These are phyloP conservation scores for Sebastes hubbsi DNA, from an alignment of 2,797 vertebrate genomes.

Conservation along the genomic window DNA sequence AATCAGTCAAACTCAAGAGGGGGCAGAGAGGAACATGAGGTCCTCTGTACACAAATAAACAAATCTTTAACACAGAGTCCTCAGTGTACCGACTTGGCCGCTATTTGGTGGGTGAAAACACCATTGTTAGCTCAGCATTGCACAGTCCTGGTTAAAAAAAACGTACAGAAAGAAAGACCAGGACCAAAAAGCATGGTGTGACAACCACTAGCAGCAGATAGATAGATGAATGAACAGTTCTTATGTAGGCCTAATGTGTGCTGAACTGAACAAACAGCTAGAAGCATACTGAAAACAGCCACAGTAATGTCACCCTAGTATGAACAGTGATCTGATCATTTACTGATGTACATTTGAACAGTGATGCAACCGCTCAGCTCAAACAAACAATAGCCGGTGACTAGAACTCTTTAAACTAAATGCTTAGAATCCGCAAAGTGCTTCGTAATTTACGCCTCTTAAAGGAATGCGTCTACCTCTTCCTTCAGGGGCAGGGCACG, in stretches of 20 bases:
- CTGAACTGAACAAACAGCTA: background rate
- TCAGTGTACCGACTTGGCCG: background rate
- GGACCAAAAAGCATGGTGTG: background rate
- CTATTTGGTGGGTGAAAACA: background rate
- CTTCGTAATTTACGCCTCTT: slow-evolving; percentile 8
- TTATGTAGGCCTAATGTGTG: background rate
- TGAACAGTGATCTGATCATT: background rate
- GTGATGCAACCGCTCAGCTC: background rate
- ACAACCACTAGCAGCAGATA: background rate
- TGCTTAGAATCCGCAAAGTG: background rate
- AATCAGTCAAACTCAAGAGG: background rate
- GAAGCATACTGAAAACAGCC: background rate
- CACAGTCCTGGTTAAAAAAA: background rate
- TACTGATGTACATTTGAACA: background rate
- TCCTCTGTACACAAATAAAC: background rate
- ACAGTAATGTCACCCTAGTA: background rate
- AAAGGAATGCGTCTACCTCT: slow-evolving; percentile 30
- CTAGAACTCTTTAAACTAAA: background rate
- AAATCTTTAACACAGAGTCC: background rate
- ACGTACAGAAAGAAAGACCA: background rate
- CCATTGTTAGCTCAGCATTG: background rate
- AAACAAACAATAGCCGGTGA: background rate
- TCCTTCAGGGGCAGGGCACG: slow-evolving; percentile 6
- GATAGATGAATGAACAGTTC: background rate
- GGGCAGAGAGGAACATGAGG: background rate